Conservation (phyloP, 2,797 vertebrate species). For the Luscinia luscinia region DNA sequence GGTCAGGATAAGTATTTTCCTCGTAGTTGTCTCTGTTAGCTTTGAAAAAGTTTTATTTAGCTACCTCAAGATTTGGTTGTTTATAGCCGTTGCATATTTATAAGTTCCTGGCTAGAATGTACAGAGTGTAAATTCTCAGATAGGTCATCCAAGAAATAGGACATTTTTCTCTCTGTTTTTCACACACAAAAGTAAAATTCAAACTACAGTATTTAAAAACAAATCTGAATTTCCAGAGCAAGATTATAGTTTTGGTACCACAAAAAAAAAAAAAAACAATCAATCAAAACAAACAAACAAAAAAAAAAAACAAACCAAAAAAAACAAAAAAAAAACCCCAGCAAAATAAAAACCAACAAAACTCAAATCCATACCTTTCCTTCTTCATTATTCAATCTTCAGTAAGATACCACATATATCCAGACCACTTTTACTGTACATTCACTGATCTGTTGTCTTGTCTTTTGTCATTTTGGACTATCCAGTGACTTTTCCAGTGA, state of each 20-base stretch:
- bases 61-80: neutral
- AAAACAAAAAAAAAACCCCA: no score
- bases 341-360: neutral
- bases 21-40: neutral
- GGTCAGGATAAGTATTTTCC: neutral
- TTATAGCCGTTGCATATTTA: slow-evolving; percentile 20
- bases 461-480: neutral
- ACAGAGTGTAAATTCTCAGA: slow-evolving; percentile 4
- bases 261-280: neutral
- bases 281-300: neutral
- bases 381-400: neutral
- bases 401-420: neutral
- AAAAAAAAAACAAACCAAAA: neutral
- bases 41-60: slow-evolving; percentile 5
- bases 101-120: neutral
- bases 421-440: neutral
- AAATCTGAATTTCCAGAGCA: neutral
- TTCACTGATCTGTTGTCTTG: neutral
- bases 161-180: neutral
- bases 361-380: neutral
- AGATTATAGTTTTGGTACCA: neutral
- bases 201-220: neutral
- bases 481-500: neutral
- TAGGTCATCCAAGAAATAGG: neutral
- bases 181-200: neutral